Evolutionary conservation across 2,797 vertebrate species (phyloP).

Genomic region (Sarcoramphus papa): DNA sequence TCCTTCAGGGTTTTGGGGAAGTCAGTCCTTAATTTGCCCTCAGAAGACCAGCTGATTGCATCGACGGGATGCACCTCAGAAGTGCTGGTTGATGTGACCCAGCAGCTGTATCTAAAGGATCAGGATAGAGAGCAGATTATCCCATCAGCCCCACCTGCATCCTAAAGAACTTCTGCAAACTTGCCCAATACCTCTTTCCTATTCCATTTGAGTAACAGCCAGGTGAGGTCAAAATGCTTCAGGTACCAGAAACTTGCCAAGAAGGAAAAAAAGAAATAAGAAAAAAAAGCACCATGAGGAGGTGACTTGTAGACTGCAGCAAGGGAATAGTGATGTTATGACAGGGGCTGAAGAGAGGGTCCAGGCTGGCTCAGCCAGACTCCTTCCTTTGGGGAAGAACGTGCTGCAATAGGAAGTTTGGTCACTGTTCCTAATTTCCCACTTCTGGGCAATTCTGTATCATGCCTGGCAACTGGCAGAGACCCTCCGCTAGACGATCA

Average conservation of each 20-base stretch:
- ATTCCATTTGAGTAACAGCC: background rate
- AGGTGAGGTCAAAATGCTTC: background rate
- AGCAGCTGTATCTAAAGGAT: background rate
- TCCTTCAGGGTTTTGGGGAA: background rate
- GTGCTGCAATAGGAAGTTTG: background rate
- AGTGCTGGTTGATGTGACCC: background rate
- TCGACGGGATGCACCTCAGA: background rate
- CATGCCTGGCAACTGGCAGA: background rate
- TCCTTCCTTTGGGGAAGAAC: background rate
- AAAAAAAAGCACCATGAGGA: background rate
- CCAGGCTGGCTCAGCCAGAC: background rate
- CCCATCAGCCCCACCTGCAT: background rate
- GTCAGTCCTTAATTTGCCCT: background rate
- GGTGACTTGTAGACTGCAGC: background rate
- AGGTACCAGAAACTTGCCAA: background rate
- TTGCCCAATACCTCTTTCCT: background rate
- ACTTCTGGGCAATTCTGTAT: background rate
- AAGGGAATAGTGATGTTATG: background rate
- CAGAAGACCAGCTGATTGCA: background rate
- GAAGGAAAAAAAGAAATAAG: background rate
- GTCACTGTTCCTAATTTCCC: background rate
- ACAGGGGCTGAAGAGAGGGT: background rate
- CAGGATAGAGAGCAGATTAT: background rate
- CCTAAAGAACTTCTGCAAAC: background rate
- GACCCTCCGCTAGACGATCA: background rate